Conservation (phyloP, 2,797 vertebrate species). For the Poeciliopsis presidionis region DNA sequence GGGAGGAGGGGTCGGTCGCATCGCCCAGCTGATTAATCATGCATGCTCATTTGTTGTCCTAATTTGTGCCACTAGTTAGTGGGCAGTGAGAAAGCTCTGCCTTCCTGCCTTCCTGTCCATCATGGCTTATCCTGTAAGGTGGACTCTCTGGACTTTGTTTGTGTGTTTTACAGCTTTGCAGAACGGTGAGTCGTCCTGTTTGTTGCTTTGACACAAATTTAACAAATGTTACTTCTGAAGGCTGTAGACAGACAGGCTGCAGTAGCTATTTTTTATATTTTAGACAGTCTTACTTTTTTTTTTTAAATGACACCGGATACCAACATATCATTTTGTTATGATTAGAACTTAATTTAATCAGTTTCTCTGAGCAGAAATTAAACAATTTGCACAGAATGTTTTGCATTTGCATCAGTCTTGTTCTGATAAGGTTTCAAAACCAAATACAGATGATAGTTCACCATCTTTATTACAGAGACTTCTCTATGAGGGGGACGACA, state of each 20-base stretch:
- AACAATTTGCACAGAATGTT: not conserved
- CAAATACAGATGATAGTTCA: not conserved
- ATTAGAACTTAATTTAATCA: not conserved
- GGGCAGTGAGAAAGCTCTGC: conserved; percentile 29
- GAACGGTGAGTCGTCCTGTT: conserved; percentile 60
- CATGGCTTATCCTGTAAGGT: conserved; percentile 62
- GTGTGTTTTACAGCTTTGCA: conserved; percentile 43
- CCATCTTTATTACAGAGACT: not conserved
- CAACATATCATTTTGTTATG: not conserved
- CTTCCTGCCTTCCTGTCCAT: conserved; percentile 43
- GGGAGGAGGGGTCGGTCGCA: conserved; percentile 38
- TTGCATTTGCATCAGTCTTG: not conserved
- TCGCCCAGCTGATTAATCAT: conserved; percentile 70
- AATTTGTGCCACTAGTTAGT: conserved; percentile 38
- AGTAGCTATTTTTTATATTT: not conserved
- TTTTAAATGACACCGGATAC: not conserved
- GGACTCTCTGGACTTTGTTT: conserved; percentile 63
- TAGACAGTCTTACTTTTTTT: not conserved
- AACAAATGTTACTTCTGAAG: not conserved
- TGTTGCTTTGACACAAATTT: not conserved
- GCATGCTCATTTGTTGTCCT: conserved; percentile 59
- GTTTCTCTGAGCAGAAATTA: no score
- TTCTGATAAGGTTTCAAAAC: not conserved
- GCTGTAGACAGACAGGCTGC: not conserved
- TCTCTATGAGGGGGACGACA: not conserved